These are phyloP conservation scores for Eupsittula cactorum DNA, from an alignment of 2,113 vertebrate species.

Conservation along the genomic window DNA sequence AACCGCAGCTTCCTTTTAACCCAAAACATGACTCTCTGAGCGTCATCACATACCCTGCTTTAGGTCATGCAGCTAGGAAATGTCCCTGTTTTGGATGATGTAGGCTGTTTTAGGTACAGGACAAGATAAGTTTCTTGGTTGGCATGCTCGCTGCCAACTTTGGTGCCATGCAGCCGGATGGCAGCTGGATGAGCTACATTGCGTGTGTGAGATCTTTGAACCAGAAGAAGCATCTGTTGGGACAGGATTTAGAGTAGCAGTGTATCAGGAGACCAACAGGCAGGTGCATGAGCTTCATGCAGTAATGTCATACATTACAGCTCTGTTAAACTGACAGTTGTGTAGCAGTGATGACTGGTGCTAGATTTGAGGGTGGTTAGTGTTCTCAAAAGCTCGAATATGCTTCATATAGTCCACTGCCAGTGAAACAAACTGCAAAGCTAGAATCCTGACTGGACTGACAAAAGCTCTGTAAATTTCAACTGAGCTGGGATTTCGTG, in stretches of 20 bases:
- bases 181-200: neutral
- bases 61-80: neutral
- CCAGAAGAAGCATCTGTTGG: neutral
- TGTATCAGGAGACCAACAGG: neutral
- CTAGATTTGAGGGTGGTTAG: neutral
- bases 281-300: neutral
- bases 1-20: neutral
- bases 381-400: neutral
- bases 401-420: neutral
- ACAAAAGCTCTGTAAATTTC: neutral
- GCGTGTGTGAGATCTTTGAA: neutral
- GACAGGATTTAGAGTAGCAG: neutral
- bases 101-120: neutral
- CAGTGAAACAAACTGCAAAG: neutral
- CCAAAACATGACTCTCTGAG: neutral
- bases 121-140: neutral
- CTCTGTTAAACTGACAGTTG: neutral
- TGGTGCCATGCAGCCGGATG: neutral
- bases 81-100: fast-evolving
- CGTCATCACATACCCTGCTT: neutral
- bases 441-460: neutral
- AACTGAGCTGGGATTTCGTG: neutral
- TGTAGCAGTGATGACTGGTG: neutral
- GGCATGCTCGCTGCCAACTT: fast-evolving
- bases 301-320: neutral